Evolutionary conservation across 2,888 invertebrate species (phyloP).

Genomic region (Diarsia brunnea): DNA sequence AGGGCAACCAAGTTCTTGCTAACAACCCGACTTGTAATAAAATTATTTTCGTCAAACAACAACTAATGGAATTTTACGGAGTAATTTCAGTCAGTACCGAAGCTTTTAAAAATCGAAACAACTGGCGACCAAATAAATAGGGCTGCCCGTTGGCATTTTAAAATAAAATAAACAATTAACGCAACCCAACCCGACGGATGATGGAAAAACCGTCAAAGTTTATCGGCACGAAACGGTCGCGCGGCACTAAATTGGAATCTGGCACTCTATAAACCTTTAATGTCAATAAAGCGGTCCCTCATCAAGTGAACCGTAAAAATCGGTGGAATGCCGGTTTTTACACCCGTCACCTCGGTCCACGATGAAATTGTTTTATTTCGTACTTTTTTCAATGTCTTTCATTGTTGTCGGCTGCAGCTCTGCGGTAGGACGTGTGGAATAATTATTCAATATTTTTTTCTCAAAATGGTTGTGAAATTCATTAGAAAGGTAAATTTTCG

Average conservation of each 20-base stretch:
- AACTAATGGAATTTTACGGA: constrained; percentile 11
- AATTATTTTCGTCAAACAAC: not conserved
- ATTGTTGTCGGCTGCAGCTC: constrained; percentile 29
- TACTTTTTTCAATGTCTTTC: constrained; percentile 20
- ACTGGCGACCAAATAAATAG: constrained; percentile 38
- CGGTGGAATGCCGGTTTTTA: constrained; percentile 77
- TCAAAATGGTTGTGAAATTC: not conserved
- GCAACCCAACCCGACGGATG: constrained; percentile 58
- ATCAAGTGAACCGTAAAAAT: constrained; percentile 81
- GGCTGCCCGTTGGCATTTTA: constrained; percentile 45
- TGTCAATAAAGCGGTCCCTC: constrained; percentile 85
- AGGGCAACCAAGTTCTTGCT: not conserved
- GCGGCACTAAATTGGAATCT: constrained; percentile 81
- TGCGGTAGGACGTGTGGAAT: not conserved
- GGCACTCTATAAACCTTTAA: constrained; percentile 84
- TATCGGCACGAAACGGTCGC: constrained; percentile 73
- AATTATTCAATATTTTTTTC: constrained; percentile 21
- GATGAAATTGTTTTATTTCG: constrained; percentile 46
- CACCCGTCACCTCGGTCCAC: constrained; percentile 38
- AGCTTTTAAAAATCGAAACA: constrained; percentile 27
- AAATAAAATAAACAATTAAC: constrained; percentile 70
- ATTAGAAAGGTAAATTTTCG: not conserved
- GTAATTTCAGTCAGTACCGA: constrained; percentile 15
- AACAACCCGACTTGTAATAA: not conserved
- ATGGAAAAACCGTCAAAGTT: constrained; percentile 74